Conservation (phyloP, 2,113 vertebrate genomes). For the Serinus canaria region DNA sequence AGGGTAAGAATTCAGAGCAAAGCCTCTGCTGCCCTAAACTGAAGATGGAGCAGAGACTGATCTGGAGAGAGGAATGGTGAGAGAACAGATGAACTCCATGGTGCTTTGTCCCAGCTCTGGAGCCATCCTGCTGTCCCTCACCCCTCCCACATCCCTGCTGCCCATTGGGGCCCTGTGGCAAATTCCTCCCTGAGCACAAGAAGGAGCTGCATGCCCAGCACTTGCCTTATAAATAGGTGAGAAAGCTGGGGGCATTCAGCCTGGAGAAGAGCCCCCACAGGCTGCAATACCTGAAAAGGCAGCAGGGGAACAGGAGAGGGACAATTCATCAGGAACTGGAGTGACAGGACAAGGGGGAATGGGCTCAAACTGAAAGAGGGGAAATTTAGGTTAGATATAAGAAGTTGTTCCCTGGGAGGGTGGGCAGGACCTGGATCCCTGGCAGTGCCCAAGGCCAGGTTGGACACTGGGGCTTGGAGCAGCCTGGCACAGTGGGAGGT, state of each 20-base stretch:
- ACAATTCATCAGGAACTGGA: not conserved
- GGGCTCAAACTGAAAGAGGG: not conserved
- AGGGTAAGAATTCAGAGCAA: not conserved
- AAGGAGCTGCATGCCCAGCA: not conserved
- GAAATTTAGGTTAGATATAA: not conserved
- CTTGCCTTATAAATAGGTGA: not conserved
- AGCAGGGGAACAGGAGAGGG: no score
- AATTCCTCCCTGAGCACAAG: not conserved
- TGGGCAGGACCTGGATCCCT: not conserved
- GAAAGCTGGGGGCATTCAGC: not conserved
- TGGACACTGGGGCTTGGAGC: not conserved
- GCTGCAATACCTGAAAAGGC: not conserved
- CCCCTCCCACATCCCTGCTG: not conserved
- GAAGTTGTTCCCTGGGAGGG: accelerated
- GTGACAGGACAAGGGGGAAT: not conserved
- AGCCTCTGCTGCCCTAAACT: not conserved
- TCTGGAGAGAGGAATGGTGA: not conserved
- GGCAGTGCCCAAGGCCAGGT: accelerated
- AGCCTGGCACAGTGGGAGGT: not conserved
- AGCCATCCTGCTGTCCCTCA: not conserved
- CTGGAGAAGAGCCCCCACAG: not conserved
- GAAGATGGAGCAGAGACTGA: not conserved
- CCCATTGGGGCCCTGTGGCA: accelerated
- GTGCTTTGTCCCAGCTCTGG: not conserved
- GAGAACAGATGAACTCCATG: not conserved